A percentile compares a stretch with the other conserved stretches of the same genome.
Evolutionary conservation across 2,113 vertebrate genomes (phyloP).

Genomic region (Pogonocichla stellata): DNA sequence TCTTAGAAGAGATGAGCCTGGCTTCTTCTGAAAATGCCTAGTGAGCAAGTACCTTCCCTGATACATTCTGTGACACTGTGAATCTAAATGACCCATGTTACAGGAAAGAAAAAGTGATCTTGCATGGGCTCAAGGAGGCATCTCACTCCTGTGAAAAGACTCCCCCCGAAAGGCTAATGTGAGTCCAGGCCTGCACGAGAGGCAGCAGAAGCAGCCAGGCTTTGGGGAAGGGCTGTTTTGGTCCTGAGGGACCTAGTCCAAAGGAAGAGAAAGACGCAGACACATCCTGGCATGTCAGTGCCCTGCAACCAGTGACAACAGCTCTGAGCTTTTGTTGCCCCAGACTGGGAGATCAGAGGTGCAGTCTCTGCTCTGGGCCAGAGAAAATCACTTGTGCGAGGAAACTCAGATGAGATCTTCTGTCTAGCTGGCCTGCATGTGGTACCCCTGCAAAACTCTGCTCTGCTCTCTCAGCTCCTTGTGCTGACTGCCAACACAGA

Average conservation of each 20-base stretch:
- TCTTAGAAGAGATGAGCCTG: not conserved
- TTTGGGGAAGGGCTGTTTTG: not conserved
- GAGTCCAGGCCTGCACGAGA: not conserved
- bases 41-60: not conserved
- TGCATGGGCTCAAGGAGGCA: not conserved
- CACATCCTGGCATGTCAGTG: accelerated
- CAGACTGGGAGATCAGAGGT: not conserved
- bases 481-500: not conserved
- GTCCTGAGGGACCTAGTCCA: accelerated
- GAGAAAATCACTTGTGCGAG: not conserved
- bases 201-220: not conserved
- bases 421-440: accelerated
- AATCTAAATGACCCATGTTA: not conserved
- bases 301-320: not conserved
- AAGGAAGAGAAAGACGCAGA: not conserved
- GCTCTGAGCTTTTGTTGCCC: not conserved
- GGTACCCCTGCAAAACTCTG: not conserved
- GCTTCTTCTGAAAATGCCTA: not conserved
- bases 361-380: not conserved
- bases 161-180: not conserved
- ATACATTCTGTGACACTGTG: not conserved
- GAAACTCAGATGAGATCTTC: not conserved
- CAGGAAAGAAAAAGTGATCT: not conserved
- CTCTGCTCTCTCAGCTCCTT: not conserved
- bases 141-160: not conserved